phyloP scores from a whole-genome alignment of 2,113 vertebrate genomes.

The Sylvicapra grimmia region DNA sequence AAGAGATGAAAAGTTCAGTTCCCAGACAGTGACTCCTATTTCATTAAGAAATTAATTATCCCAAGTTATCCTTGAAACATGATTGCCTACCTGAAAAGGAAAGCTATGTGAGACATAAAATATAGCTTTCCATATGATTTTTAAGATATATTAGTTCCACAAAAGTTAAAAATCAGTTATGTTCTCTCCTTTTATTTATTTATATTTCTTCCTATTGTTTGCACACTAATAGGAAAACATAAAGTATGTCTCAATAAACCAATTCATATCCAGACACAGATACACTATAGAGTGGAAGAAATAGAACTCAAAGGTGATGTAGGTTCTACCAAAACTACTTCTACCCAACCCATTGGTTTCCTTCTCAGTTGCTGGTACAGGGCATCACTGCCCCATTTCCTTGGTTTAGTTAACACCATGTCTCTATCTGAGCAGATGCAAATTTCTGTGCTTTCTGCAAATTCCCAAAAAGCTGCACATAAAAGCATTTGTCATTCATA shows the following conservation, averaged over 20 bases:
- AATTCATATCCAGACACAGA: neutral
- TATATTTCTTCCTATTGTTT: neutral
- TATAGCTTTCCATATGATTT: neutral
- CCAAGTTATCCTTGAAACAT: neutral
- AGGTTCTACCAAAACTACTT: neutral
- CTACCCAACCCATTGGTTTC: neutral
- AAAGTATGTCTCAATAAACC: neutral
- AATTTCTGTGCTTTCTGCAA: neutral
- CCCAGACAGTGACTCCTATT: neutral
- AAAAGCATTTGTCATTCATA: neutral
- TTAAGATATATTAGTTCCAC: neutral
- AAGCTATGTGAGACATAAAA: neutral
- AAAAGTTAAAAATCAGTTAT: neutral
- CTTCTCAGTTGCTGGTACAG: neutral
- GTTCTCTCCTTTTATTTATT: neutral
- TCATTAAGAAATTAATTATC: neutral
- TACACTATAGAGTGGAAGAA: neutral
- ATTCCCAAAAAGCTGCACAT: neutral
- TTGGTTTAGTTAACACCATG: neutral
- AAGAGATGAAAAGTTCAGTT: neutral
- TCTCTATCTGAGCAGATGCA: neutral
- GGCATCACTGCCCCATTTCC: neutral
- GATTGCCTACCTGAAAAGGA: neutral
- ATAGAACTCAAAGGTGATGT: neutral
- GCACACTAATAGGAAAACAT: neutral